Evolutionary conservation across 2,888 invertebrate species (phyloP), one percentile per base, ranked within the genome.

Genomic region (Acronicta leporina): DNA sequence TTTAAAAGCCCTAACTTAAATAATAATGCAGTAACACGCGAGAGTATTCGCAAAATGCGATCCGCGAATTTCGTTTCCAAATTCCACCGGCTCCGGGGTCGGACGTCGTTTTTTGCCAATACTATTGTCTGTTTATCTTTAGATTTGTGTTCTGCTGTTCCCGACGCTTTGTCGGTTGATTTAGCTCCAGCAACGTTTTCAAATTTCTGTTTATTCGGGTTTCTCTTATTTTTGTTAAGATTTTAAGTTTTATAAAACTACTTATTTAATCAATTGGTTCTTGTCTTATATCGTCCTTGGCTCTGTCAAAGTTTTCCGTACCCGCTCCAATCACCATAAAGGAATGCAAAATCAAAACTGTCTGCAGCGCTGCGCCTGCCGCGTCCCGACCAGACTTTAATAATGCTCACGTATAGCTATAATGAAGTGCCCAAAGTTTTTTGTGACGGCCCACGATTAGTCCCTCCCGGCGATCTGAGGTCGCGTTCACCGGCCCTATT

Each of bases 11-110:
- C 85, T 84, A 88, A 82, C 88, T 90, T 91, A 92, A 93, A 94
- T 94, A 94, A 94, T 94, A 94, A 93, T 94, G 94, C 94, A 92
- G 91, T 92, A 94, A 94, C 94, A 94, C 94, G 94, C 94, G 92
- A 94, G 89, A 89, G 86, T 89, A 94, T 94, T 90, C 89, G 87
- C 91, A 88, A 92, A 92, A 94, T 94, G 93, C 94, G 91, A 94
- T 94, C 89, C 89, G 77, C 89, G 90, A 91, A 92, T 92, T 92
- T 92, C 87, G 91, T 88, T 91, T 90, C 89, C 90, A 91, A 94
- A 94, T 94, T 92, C 94, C 89, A 80, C 76, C 67, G 81, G 75
- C 78, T 79, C 80, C 79, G 82, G 79, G 73, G 79, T 75, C 84
- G 86, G 81, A 63, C 76, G 79, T 79, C 74, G 83, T 87, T 92